A percentile compares a stretch with the other conserved stretches of the same genome.
Evolutionary conservation across 2,797 vertebrate species (phyloP).

Genomic region (Carduelis carduelis): DNA sequence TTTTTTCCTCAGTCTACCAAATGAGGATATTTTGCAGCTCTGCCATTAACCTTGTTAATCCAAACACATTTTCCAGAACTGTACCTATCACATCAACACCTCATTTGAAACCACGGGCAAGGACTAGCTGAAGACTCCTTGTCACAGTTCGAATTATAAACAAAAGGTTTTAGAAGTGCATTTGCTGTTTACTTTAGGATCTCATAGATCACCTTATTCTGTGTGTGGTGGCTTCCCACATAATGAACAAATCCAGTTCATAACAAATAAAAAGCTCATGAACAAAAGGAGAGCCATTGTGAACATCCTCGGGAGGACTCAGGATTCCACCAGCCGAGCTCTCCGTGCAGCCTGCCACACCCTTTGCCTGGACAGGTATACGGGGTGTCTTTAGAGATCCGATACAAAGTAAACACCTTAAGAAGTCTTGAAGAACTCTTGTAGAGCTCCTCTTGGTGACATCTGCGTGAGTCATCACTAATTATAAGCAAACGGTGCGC

Average conservation of each 20-base stretch:
- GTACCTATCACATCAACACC: not conserved
- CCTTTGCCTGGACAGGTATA: not conserved
- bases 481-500: fast-evolving
- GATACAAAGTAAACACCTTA: not conserved
- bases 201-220: not conserved
- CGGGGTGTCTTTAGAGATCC: not conserved
- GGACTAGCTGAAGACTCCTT: not conserved
- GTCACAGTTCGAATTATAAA: not conserved
- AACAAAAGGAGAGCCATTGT: not conserved
- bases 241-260: not conserved
- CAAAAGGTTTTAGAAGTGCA: not conserved
- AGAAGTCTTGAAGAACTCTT: not conserved
- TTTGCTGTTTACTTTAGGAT: not conserved
- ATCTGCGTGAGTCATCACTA: not conserved
- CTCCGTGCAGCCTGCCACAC: not conserved
- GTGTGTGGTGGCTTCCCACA: not conserved
- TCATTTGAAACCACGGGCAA: not conserved
- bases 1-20: not conserved
- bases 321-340: not conserved
- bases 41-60: not conserved
- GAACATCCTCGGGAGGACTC: not conserved
- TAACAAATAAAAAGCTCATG: not conserved
- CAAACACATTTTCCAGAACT: not conserved
- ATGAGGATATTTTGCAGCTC: not conserved
- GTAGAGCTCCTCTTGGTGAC: not conserved